Conservation (phyloP, 2,113 vertebrate genomes). For the Pristiophorus japonicus region DNA sequence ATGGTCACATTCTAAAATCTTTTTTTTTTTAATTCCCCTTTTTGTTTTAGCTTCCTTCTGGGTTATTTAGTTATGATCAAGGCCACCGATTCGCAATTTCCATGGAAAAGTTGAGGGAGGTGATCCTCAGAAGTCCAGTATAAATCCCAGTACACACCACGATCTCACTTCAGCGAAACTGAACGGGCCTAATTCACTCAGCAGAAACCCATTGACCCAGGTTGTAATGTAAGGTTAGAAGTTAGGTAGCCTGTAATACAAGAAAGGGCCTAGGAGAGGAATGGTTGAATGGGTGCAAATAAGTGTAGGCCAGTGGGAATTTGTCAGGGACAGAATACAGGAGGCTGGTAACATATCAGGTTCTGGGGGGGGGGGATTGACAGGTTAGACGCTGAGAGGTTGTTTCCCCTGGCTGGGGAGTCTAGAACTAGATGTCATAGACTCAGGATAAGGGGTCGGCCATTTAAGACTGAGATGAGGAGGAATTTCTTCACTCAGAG, state of each 20-base stretch:
- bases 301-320: too few relatives aligned
- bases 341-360: too few relatives aligned
- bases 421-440: too few relatives aligned
- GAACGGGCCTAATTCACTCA: background rate
- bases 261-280: background rate
- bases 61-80: background rate
- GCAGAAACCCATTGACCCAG: background rate
- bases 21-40: background rate
- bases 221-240: background rate
- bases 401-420: too few relatives aligned
- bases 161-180: background rate
- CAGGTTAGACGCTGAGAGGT: too few relatives aligned
- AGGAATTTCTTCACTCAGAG: too few relatives aligned
- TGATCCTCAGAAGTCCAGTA: background rate
- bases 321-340: too few relatives aligned
- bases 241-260: background rate
- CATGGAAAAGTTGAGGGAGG: background rate
- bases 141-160: background rate
- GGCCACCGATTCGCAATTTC: background rate
- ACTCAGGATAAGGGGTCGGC: too few relatives aligned
- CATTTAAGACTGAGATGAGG: too few relatives aligned
- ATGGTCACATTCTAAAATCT: background rate
- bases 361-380: too few relatives aligned
- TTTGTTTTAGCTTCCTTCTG: background rate
- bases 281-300: too few relatives aligned